Evolutionary conservation across 2,113 vertebrate species (phyloP).

Genomic region (Caretta caretta): DNA sequence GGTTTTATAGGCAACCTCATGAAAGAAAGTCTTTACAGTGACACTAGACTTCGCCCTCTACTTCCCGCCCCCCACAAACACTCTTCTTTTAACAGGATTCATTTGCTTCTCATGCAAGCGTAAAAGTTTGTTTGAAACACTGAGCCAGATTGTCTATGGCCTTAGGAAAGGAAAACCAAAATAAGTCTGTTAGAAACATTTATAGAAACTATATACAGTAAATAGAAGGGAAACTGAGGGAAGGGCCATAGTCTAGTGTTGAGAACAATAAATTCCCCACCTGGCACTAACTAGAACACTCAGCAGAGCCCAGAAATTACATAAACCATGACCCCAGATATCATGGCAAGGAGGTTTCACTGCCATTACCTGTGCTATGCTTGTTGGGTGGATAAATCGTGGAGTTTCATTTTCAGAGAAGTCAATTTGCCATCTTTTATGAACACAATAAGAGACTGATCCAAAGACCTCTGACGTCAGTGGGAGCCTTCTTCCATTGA

Average conservation of each 20-base stretch:
- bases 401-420: not conserved
- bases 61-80: not conserved
- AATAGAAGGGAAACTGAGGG: not conserved
- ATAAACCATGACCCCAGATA: not conserved
- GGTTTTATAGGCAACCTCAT: not conserved
- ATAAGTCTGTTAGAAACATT: not conserved
- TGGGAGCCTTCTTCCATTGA: not conserved
- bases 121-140: not conserved
- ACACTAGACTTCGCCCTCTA: not conserved
- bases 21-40: not conserved
- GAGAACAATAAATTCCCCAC: not conserved
- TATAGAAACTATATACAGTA: not conserved
- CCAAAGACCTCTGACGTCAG: not conserved
- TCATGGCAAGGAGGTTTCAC: not conserved
- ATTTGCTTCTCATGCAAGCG: slow-evolving; percentile 11
- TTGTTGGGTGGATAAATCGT: accelerated
- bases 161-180: not conserved
- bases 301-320: accelerated
- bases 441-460: not conserved
- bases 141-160: not conserved
- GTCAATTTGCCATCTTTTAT: not conserved
- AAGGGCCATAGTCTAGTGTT: accelerated
- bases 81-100: not conserved
- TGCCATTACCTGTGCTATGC: not conserved
- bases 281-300: not conserved